Conservation (phyloP, 2,113 vertebrate genomes). For the Phalacrocorax carbo region DNA sequence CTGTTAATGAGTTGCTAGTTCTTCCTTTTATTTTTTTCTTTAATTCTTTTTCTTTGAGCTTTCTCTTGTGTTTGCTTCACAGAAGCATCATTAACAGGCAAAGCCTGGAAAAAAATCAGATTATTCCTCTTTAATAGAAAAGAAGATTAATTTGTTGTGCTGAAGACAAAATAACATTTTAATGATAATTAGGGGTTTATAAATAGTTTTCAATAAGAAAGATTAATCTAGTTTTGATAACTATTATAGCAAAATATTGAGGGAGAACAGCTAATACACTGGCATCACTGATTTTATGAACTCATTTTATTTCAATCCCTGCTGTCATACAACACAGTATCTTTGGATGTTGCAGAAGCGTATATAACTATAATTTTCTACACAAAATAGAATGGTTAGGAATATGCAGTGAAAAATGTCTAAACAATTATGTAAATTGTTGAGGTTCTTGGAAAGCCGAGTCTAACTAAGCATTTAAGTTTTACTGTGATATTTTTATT, state of each 20-base stretch:
- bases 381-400: neutral
- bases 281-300: conserved; percentile 37
- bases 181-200: conserved; percentile 16
- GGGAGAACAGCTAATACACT: neutral
- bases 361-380: neutral
- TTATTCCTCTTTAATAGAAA: conserved; percentile 21
- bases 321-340: neutral
- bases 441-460: conserved; percentile 24
- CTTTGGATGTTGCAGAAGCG: neutral
- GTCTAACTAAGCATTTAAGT: conserved; percentile 14
- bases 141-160: conserved; percentile 27
- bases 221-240: neutral
- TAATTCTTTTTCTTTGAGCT: neutral
- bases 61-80: neutral
- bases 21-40: neutral
- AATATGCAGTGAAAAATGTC: neutral
- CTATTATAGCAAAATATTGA: conserved; percentile 32
- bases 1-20: neutral
- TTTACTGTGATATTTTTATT: conserved; percentile 26
- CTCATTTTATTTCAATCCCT: conserved; percentile 12
- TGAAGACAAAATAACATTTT: conserved; percentile 37
- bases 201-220: conserved; percentile 13
- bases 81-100: neutral
- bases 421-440: conserved; percentile 5
- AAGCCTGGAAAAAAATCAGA: neutral